These are phyloP conservation scores for Phrixothrix hirtus DNA, from an alignment of 2,888 invertebrate genomes.

Conservation along the genomic window DNA sequence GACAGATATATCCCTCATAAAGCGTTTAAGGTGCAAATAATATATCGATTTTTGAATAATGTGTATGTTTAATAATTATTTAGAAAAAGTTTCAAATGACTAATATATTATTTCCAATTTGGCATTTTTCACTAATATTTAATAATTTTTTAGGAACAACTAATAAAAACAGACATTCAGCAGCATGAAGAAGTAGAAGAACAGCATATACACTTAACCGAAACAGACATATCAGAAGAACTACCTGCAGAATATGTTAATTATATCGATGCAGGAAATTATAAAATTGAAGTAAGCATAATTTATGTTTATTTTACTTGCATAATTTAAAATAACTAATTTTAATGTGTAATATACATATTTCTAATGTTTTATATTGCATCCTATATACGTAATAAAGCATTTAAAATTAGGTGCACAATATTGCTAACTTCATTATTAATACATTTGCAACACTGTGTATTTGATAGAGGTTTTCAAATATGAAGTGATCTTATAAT, in stretches of 20 bases:
- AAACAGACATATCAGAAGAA: conserved; percentile 44
- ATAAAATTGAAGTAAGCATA: conserved; percentile 32
- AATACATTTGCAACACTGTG: too few species aligned
- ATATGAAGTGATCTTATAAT: too few species aligned
- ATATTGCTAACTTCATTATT: too few species aligned
- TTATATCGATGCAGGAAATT: conserved; percentile 35
- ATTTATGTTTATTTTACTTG: background rate
- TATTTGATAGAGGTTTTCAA: too few species aligned
- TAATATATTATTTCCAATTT: background rate
- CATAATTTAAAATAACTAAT: too few species aligned
- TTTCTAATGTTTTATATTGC: too few species aligned
- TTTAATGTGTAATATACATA: too few species aligned
- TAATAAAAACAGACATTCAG: background rate
- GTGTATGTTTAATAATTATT: too few species aligned
- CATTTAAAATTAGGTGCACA: too few species aligned
- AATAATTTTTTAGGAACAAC: conserved; percentile 6
- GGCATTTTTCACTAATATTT: background rate
- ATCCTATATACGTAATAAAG: too few species aligned
- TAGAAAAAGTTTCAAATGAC: too few species aligned
- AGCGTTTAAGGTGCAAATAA: background rate
- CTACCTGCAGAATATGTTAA: conserved; percentile 43
- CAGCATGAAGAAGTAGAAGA: background rate
- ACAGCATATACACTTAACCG: conserved; percentile 37
- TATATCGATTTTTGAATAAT: background rate
- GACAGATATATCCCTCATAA: too few species aligned